A percentile compares a stretch with the other conserved stretches of the same genome.
Conservation (phyloP, 1,140 invertebrate species). For the Dysdera silvatica region DNA sequence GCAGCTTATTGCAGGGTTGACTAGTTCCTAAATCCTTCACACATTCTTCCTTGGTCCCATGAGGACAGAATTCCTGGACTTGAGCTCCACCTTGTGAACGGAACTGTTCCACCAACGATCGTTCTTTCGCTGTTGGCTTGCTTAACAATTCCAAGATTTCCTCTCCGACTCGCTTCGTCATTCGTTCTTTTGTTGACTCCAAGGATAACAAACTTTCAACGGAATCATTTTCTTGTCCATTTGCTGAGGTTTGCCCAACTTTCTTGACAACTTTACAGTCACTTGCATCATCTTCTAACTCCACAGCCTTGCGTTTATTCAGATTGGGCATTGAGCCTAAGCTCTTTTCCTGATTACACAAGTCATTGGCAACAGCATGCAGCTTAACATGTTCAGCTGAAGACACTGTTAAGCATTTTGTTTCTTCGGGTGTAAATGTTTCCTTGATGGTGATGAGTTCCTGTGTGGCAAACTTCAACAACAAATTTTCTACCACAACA, state of each 20-base stretch:
- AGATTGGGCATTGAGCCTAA: constrained; percentile 1
- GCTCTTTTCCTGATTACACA: constrained; percentile 10
- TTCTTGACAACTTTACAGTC: constrained; percentile 14
- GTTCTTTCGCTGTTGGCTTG: constrained; percentile 92
- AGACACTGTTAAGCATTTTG: constrained; percentile 54
- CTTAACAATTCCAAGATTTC: constrained; percentile 89
- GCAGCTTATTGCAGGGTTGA: constrained; percentile 75
- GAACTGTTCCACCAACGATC: constrained; percentile 85
- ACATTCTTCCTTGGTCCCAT: constrained; percentile 87
- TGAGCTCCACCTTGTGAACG: constrained; percentile 80
- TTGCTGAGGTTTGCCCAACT: constrained; percentile 9
- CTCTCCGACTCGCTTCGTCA: constrained; percentile 89
- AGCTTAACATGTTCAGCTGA: constrained; percentile 63
- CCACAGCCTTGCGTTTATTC: constrained; percentile 28
- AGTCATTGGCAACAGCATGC: constrained; percentile 54
- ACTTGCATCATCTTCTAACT: constrained; percentile 10
- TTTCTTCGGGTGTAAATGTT: constrained; percentile 51
- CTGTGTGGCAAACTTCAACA: constrained; percentile 80
- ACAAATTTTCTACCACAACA: constrained; percentile 60
- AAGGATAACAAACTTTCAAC: constrained; percentile 75
- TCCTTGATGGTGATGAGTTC: constrained; percentile 58
- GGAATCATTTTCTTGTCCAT: constrained; percentile 14
- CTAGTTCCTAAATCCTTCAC: constrained; percentile 53
- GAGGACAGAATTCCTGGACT: constrained; percentile 87
- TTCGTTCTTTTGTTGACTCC: constrained; percentile 88